Conservation (phyloP, 30 jellyfish, hydroid and myxozoan genomes). For the Rhopilema esculentum region DNA sequence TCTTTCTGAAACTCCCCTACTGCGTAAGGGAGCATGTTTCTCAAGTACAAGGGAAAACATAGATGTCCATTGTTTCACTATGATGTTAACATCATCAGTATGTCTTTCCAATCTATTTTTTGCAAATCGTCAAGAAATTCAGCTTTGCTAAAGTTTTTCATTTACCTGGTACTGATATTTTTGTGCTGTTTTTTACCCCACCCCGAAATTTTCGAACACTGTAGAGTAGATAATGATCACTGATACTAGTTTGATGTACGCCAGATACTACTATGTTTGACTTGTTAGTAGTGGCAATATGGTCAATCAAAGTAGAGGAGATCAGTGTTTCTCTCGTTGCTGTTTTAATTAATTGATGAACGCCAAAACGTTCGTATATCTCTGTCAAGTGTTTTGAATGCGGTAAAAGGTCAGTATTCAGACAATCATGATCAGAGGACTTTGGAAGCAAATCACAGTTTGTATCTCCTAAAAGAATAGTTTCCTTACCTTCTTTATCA, state of each 20-base stretch:
- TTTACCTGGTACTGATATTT: no score
- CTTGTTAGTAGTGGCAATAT: constrained; percentile 31
- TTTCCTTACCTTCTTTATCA: constrained; percentile 32
- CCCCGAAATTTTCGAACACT: constrained; percentile 9
- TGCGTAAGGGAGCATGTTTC: constrained; percentile 34
- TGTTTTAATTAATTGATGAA: constrained; percentile 18
- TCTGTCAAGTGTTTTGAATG: constrained; percentile 18
- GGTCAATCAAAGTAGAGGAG: constrained; percentile 32
- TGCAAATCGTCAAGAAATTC: constrained; percentile 36
- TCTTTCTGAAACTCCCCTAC: constrained; percentile 28
- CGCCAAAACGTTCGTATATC: constrained; percentile 25
- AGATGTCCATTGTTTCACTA: constrained; percentile 12
- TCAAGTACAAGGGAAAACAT: constrained; percentile 10
- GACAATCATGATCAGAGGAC: no score
- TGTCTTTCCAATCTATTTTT: constrained; percentile 14
- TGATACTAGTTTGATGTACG: not conserved
- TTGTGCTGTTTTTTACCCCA: no score
- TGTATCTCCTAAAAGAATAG: constrained; percentile 28
- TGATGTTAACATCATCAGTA: constrained; percentile 11
- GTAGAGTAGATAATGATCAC: constrained; percentile 33
- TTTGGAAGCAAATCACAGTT: constrained; percentile 28
- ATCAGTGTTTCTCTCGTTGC: constrained; percentile 34
- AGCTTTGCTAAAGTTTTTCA: no score
- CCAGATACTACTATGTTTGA: constrained; percentile 35
- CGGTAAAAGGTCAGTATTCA: not conserved